Conservation (phyloP, 2,797 vertebrate genomes). For the Gymnopithys bicolor region DNA sequence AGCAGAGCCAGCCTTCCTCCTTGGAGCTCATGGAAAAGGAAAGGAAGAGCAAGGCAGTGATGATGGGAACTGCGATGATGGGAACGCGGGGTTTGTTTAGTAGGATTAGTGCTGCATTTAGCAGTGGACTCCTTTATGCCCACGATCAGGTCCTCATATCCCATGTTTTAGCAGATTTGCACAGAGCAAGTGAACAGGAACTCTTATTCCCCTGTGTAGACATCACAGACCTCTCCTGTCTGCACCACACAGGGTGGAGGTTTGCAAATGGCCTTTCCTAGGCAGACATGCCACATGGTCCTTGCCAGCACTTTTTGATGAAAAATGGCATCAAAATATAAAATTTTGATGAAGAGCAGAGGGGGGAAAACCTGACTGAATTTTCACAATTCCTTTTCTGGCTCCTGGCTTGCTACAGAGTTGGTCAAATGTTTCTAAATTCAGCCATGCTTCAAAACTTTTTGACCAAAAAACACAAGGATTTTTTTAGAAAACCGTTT, state of each 20-base stretch:
- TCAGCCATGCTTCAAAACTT: conserved; percentile 1
- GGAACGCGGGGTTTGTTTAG: rapidly evolving
- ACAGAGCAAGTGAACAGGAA: neutral
- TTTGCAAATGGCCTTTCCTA: neutral
- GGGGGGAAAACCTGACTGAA: neutral
- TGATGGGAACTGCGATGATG: rapidly evolving
- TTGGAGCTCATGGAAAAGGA: neutral
- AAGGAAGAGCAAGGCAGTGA: neutral
- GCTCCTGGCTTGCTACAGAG: neutral
- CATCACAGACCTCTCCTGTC: neutral
- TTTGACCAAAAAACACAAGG: conserved; percentile 39
- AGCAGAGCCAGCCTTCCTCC: neutral
- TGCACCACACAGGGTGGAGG: rapidly evolving
- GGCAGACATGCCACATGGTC: neutral
- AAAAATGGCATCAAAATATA: neutral
- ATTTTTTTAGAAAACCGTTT: conserved; percentile 12
- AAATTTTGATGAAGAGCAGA: conserved; percentile 14
- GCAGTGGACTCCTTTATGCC: neutral
- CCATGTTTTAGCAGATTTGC: neutral
- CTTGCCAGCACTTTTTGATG: neutral
- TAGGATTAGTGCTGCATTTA: neutral
- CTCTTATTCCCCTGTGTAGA: neutral
- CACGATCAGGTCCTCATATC: neutral
- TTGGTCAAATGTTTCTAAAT: conserved; percentile 47
- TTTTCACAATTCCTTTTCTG: neutral